phyloP scores from a whole-genome alignment of 2,797 vertebrate species.

The Vespertilio murinus region DNA sequence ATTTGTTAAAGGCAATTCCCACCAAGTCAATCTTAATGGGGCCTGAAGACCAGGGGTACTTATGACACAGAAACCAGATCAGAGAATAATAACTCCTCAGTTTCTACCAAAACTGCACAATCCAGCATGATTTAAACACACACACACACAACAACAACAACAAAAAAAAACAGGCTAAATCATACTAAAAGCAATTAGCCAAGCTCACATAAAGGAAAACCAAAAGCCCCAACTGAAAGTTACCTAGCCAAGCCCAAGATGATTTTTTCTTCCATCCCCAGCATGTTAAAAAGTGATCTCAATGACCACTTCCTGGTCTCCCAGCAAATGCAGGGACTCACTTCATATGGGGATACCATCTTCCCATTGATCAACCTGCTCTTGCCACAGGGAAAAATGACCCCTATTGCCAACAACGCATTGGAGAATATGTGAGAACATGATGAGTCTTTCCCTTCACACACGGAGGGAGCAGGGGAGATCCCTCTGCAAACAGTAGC shows the following conservation, averaged over 20 bases:
- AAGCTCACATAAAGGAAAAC: neutral
- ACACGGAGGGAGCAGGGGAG: neutral
- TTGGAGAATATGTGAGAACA: neutral
- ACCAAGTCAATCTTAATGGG: neutral
- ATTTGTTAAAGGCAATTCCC: slow-evolving; percentile 33
- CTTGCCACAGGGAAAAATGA: neutral
- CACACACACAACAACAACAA: neutral
- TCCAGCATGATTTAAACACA: neutral
- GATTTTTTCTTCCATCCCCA: slow-evolving; percentile 6
- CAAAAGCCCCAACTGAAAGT: neutral
- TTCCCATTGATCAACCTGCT: slow-evolving; percentile 23
- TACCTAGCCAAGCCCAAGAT: slow-evolving; percentile 42
- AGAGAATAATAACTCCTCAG: neutral
- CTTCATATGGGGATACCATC: slow-evolving; percentile 40
- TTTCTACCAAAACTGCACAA: slow-evolving; percentile 10
- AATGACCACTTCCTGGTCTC: slow-evolving; percentile 62
- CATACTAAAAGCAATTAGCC: neutral
- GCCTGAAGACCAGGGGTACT: neutral
- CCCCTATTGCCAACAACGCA: neutral
- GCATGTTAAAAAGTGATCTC: slow-evolving; percentile 40
- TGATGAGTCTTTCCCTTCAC: neutral
- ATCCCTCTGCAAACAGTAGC: neutral
- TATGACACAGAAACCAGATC: neutral
- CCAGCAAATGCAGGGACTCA: slow-evolving; percentile 39
- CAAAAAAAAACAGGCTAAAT: neutral